phyloP scores from a whole-genome alignment of 2,797 vertebrate genomes.

The Acridotheres tristis region DNA sequence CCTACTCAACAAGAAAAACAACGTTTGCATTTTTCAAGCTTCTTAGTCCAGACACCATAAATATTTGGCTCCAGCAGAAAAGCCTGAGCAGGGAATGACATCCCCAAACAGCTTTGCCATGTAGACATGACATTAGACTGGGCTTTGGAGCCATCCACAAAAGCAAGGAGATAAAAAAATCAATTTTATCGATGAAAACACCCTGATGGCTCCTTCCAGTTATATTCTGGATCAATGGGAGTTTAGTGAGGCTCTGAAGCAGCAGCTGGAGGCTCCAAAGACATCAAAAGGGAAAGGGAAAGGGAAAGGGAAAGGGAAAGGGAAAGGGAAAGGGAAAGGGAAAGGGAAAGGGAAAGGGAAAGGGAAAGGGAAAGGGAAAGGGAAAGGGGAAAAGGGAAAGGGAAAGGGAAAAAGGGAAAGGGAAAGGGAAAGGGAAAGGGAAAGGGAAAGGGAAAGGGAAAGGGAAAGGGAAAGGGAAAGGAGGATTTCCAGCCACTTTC shows the following conservation, averaged over 20 bases:
- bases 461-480: too few relatives aligned
- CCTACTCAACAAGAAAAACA: not conserved
- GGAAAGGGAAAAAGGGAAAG: too few relatives aligned
- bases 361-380: too few relatives aligned
- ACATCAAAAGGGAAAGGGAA: not conserved
- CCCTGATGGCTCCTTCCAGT: not conserved
- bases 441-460: too few relatives aligned
- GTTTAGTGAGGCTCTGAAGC: not conserved
- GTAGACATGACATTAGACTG: not conserved
- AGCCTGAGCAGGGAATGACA: not conserved
- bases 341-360: too few relatives aligned
- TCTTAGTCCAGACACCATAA: not conserved
- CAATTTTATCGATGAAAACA: not conserved
- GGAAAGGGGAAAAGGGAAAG: too few relatives aligned
- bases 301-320: too few relatives aligned
- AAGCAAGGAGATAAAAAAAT: not conserved
- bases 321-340: too few relatives aligned
- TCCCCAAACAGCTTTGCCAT: not conserved
- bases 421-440: too few relatives aligned
- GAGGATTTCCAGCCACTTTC: not conserved
- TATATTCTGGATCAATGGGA: not conserved
- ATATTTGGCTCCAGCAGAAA: not conserved
- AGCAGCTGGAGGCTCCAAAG: not conserved
- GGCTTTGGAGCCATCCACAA: not conserved
- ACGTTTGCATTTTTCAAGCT: not conserved